Base-by-base conservation (phyloP, 2,113 vertebrate genomes). In the Cyprinodon brontotheroides region DNA sequence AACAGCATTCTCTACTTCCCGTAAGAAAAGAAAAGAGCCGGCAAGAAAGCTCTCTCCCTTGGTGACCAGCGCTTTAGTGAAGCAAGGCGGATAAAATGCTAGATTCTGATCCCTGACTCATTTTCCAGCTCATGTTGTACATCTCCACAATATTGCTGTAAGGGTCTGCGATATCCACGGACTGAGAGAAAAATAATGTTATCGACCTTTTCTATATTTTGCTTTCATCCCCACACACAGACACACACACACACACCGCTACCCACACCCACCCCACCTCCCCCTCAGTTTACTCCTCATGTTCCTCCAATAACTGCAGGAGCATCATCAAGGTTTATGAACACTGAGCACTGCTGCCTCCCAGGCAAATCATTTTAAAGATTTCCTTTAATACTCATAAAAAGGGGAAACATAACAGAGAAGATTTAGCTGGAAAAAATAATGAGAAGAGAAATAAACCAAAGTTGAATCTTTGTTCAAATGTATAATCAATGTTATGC, bases 61-160 rank as follows among this genome's bases (percentile, higher is more conserved):
- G 89, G 88, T 90, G 87, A 78, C 83, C 77, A 20, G 85, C 78
- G 78, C 84, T 91, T 93, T 89, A 89, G 89, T 91, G 89, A 92
- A 91, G 89, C 87, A 91, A 91, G 89, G 87, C 80, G 74, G 83
- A 93, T 93, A 92, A 93, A 93, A 86, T 85, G 87, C 79, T 78
- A 22, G 65, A 85, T 89, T 91, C 85, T 78, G 78, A 89, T 89
- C 87, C 85, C 86, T 87, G 89, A 91, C 89, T 93, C 89, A 87
- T 88, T 89, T 85, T 83, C 74, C 78, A 11, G 79, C 84, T 91
- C 84, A 87, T 87, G 89, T 73, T 84, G 68, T 79, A 65, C 82
- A 76, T 89, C 72, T 75, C 75, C 3, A n/a, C 87, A 77, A 88
- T 84, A 85, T 89, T 87, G 89, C 89, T 89, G 47, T 48, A 77